Conservation (phyloP, 1,140 invertebrate genomes). For the Sinonovacula constricta region DNA sequence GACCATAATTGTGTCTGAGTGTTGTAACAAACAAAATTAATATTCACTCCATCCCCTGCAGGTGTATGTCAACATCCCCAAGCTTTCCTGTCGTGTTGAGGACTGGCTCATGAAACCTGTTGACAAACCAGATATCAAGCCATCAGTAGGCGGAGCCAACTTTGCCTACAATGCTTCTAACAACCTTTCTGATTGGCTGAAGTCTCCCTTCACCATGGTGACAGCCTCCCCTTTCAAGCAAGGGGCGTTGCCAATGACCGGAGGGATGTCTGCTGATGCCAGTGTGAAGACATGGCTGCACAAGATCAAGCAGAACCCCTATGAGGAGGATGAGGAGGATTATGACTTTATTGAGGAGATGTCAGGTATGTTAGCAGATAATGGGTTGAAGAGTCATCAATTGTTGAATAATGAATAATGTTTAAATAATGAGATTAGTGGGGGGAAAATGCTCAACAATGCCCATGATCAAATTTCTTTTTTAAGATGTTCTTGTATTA, state of each 20-base stretch:
- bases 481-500: not conserved
- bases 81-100: slow-evolving; percentile 29
- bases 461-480: not conserved
- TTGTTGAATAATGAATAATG: not conserved
- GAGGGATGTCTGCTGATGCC: slow-evolving; percentile 46
- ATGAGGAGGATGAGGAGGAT: slow-evolving; percentile 47
- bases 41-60: too few species aligned
- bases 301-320: slow-evolving; percentile 46
- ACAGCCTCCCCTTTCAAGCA: not conserved
- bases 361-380: slow-evolving; percentile 23
- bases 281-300: slow-evolving; percentile 48
- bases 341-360: slow-evolving; percentile 49
- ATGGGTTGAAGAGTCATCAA: not conserved
- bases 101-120: slow-evolving; percentile 45
- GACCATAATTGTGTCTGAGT: too few species aligned
- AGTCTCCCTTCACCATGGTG: slow-evolving; percentile 17
- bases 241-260: not conserved
- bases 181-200: slow-evolving; percentile 48
- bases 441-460: not conserved
- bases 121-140: too few species aligned
- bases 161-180: slow-evolving; percentile 37
- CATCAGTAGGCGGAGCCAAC: not conserved
- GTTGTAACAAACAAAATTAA: too few species aligned
- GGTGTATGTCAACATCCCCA: slow-evolving; percentile 45
- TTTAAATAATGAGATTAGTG: not conserved